Conservation (phyloP, 2,888 invertebrate species). For the Sepioteuthis lessoniana region DNA sequence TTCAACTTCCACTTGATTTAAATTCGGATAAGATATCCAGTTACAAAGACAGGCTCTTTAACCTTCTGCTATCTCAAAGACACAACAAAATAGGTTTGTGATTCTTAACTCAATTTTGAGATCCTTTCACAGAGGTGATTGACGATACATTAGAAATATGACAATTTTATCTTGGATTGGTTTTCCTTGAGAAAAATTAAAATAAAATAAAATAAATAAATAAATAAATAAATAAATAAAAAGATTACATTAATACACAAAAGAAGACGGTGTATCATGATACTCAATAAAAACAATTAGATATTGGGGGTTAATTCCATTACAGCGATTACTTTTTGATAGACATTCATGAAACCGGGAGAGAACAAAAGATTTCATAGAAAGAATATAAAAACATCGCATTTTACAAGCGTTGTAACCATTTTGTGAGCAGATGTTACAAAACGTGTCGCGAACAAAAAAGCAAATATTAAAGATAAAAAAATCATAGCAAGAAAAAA, state of each 20-base stretch:
- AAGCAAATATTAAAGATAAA: not conserved
- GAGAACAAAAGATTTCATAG: not conserved
- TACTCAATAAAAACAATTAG: not conserved
- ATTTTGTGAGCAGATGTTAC: slow-evolving; percentile 23
- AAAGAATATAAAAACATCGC: not conserved
- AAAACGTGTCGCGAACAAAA: not conserved
- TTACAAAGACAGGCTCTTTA: too few species aligned
- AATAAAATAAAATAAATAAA: not conserved
- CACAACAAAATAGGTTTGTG: too few species aligned
- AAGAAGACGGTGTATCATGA: not conserved
- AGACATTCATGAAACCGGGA: not conserved
- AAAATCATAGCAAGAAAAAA: not conserved
- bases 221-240: not conserved
- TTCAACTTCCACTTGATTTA: too few species aligned
- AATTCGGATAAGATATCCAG: too few species aligned
- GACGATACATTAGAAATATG: not conserved
- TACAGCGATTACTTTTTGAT: not conserved
- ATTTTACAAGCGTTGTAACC: not conserved
- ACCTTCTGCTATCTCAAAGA: too few species aligned
- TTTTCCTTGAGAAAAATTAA: not conserved
- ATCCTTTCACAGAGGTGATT: too few species aligned
- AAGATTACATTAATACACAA: not conserved
- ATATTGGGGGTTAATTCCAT: slow-evolving; percentile 33
- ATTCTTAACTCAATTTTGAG: too few species aligned
- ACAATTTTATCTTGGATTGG: not conserved